phyloP scores from a whole-genome alignment of 2,113 vertebrate species.

The Ctenodactylus gundi region DNA sequence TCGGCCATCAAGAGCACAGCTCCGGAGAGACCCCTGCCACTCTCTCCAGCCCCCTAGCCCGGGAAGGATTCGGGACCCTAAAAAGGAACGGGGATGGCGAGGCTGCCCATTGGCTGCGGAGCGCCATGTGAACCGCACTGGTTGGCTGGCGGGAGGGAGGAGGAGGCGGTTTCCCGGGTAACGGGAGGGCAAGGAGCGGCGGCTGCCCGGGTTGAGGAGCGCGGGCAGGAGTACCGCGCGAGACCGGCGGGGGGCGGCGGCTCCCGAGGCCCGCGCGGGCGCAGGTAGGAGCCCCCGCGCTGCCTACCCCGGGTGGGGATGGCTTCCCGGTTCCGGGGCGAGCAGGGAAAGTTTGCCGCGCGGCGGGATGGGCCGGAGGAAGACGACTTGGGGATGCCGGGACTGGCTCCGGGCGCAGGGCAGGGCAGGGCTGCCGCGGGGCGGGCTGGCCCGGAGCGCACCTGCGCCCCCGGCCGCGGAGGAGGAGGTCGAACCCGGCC shows the following conservation, averaged over 20 bases:
- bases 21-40: neutral
- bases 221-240: constrained; percentile 9
- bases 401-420: neutral
- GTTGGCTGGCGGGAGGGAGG: constrained; percentile 76
- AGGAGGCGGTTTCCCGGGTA: constrained; percentile 79
- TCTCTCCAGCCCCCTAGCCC: neutral
- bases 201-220: constrained; percentile 50
- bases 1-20: neutral
- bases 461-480: neutral
- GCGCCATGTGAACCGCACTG: constrained; percentile 76
- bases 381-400: constrained; percentile 61
- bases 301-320: neutral
- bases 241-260: constrained; percentile 42
- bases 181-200: constrained; percentile 76
- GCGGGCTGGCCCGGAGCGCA: neutral
- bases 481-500: too few relatives aligned
- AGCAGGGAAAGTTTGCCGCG: constrained; percentile 51
- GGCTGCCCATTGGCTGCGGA: constrained; percentile 70
- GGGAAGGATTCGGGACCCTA: constrained; percentile 63
- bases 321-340: neutral
- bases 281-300: constrained; percentile 62
- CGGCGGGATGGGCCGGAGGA: neutral
- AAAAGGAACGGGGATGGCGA: constrained; percentile 60
- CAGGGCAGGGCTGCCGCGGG: neutral
- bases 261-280: neutral